Evolutionary conservation across 64 coral and sea anemone genomes (phyloP), one percentile per base, ranked within the genome.

Genomic region (Cladopsammia gracilis): DNA sequence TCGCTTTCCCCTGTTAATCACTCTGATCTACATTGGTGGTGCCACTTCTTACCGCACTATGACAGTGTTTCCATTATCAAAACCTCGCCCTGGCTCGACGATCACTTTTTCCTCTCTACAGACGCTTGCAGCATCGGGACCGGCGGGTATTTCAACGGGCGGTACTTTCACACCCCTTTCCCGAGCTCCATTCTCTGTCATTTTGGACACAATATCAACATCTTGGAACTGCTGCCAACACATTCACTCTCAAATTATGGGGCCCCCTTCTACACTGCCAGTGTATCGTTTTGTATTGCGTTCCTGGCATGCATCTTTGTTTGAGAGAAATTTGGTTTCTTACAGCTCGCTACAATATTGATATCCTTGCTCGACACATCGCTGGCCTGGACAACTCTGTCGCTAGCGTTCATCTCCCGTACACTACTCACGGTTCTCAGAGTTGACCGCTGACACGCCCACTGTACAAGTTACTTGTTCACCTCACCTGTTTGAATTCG

Each of bases 261-360:
- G 62, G 82, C 0, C 22, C 18, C 7, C 18, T 69, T 51, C 62
- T 52, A 4, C 15, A 14, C 12, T 15, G 82, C 15, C 62, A 86
- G 23, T 5, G 64, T 18, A 18, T 69, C 10, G 3, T 86, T 69
- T 12, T 70, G 47, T 42, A 51, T 10, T 48, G 64, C 16, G 66
- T 48, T 54, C 71, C 25, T 45, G 23, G n/a, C n/a, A n/a, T n/a
- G n/a, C n/a, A n/a, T n/a, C n/a, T n/a, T n/a, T n/a, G n/a, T n/a
- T n/a, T n/a, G n/a, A n/a, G n/a, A 2, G 51, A 75, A 88, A 88
- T 88, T 50, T 88, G 70, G 70, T 73, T 88, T 49, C 18, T 86
- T 19, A 51, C 83, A 4, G 66, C 83, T 25, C 44, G 24, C 18
- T 56, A 53, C 48, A 59, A 86, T 8, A 70, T 86, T 3, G 49